Percentiles rank a stretch among this genome's conserved stretches.
Conservation (phyloP, 2,797 vertebrate genomes). For the Macrochelys suwanniensis region DNA sequence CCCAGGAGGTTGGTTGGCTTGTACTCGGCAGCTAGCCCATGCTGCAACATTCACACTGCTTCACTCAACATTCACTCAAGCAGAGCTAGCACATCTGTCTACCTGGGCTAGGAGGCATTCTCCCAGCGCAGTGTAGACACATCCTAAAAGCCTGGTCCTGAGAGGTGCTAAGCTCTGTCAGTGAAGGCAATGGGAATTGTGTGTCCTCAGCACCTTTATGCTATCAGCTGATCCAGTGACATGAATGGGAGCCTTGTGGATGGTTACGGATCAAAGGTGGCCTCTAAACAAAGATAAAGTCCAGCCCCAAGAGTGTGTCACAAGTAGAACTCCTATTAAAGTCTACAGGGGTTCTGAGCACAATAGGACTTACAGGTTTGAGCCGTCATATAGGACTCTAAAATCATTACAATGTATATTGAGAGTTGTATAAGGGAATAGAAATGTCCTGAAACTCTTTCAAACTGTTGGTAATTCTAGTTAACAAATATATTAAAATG, state of each 20-base stretch:
- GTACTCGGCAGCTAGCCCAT: neutral
- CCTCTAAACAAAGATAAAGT: neutral
- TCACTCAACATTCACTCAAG: neutral
- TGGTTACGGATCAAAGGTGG: neutral
- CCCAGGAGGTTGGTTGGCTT: neutral
- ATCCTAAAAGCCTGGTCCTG: neutral
- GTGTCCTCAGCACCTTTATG: neutral
- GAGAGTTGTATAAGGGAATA: neutral
- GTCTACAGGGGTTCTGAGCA: neutral
- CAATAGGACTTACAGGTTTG: neutral
- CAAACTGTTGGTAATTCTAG: neutral
- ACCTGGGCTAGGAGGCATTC: neutral
- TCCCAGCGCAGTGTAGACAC: neutral
- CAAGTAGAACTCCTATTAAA: neutral
- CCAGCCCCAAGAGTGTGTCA: neutral
- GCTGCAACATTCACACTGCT: neutral
- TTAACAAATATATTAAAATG: neutral
- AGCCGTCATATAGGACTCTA: neutral
- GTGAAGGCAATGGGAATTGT: neutral
- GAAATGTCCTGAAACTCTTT: neutral
- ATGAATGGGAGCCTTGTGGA: neutral
- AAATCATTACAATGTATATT: neutral
- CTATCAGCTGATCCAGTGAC: neutral
- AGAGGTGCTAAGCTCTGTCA: neutral
- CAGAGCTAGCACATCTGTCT: neutral